phyloP scores from a whole-genome alignment of 2,888 invertebrate genomes.

The Drosophila formosana region DNA sequence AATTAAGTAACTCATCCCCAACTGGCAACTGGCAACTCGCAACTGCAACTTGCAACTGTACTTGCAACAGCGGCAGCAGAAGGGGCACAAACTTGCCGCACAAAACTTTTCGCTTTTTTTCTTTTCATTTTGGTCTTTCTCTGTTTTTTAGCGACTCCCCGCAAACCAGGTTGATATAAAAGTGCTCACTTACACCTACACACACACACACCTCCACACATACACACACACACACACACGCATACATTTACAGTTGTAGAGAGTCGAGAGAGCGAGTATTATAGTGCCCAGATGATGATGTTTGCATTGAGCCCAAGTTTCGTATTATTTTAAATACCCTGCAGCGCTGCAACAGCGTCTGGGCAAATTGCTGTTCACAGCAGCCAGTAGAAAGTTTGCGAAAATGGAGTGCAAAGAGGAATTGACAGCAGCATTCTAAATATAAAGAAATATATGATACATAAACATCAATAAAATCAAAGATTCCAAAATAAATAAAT shows the following conservation, averaged over 20 bases:
- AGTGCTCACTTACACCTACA: slow-evolving; percentile 6
- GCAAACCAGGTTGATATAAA: slow-evolving; percentile 27
- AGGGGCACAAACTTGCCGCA: slow-evolving; percentile 47
- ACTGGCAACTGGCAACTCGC: slow-evolving; percentile 23
- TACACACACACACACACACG: background rate
- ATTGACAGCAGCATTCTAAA: background rate
- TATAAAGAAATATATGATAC: too few species aligned
- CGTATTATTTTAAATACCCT: slow-evolving; percentile 38
- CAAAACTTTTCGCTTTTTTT: slow-evolving; percentile 46
- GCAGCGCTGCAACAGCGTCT: background rate
- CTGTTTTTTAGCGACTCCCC: background rate
- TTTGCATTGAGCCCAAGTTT: slow-evolving; percentile 55
- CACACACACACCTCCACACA: background rate
- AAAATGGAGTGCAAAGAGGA: background rate
- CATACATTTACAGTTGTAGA: slow-evolving; percentile 16
- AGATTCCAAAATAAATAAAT: too few species aligned
- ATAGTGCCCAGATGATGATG: slow-evolving; percentile 65
- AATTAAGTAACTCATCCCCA: slow-evolving; percentile 64
- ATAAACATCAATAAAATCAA: too few species aligned
- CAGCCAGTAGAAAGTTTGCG: background rate
- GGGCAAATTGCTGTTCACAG: background rate
- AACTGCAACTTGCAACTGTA: slow-evolving; percentile 26
- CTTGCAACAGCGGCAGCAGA: slow-evolving; percentile 11
- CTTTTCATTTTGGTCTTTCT: background rate
- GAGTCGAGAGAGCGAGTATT: slow-evolving; percentile 28